A percentile compares a stretch with the other conserved stretches of the same genome.
phyloP scores from a whole-genome alignment of 2,888 invertebrate genomes.

The Merodon equestris region DNA sequence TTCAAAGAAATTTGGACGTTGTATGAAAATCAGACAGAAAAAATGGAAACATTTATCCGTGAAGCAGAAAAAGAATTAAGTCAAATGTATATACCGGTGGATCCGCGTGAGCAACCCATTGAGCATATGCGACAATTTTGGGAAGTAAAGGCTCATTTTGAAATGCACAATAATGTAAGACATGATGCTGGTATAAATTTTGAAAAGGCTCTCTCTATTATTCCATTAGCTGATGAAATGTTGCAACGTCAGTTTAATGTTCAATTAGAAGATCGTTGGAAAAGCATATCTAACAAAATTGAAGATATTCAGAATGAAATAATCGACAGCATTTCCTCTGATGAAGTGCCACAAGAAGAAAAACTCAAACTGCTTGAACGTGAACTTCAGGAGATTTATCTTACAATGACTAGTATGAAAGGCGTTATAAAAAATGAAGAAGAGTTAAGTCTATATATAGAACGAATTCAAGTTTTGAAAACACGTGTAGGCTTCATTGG shows the following conservation, averaged over 20 bases:
- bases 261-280: constrained; percentile 89
- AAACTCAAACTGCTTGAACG: constrained; percentile 87
- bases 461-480: constrained; percentile 88
- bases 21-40: constrained; percentile 86
- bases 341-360: constrained; percentile 86
- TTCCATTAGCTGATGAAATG: constrained; percentile 92
- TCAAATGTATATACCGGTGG: constrained; percentile 82
- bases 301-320: constrained; percentile 84
- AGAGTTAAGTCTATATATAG: constrained; percentile 89
- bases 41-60: constrained; percentile 88
- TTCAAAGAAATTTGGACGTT: constrained; percentile 89
- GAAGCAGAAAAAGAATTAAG: constrained; percentile 86
- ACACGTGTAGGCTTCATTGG: constrained; percentile 88
- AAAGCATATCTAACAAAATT: constrained; percentile 83
- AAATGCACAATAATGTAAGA: constrained; percentile 88
- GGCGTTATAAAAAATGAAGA: constrained; percentile 91
- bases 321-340: constrained; percentile 85
- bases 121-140: constrained; percentile 91
- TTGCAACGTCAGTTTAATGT: constrained; percentile 88
- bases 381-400: constrained; percentile 86
- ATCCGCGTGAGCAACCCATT: constrained; percentile 82
- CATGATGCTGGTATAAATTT: constrained; percentile 86
- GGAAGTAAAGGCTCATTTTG: constrained; percentile 93
- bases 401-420: constrained; percentile 85
- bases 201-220: constrained; percentile 87